Evolutionary conservation across 2,888 invertebrate genomes (phyloP).

Genomic region (Dioctria rufipes): DNA sequence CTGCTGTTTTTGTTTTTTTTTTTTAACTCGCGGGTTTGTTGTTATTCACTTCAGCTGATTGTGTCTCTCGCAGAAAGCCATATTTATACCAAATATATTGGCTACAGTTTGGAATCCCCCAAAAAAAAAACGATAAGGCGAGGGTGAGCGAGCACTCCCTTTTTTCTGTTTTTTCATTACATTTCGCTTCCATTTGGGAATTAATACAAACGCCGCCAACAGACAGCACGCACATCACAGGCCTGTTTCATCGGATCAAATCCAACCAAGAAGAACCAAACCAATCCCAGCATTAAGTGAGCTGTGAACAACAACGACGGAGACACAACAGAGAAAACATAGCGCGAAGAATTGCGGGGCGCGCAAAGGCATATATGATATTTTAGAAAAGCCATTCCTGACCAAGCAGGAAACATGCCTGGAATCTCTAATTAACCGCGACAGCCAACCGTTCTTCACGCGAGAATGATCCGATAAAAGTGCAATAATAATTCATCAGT

Average conservation of each 20-base stretch:
- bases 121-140: slow-evolving; percentile 20
- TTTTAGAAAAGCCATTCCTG: slow-evolving; percentile 30
- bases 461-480: slow-evolving; percentile 21
- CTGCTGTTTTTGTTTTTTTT: background rate
- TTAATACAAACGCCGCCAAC: background rate
- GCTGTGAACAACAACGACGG: background rate
- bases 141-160: slow-evolving; percentile 40
- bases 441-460: background rate
- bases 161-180: slow-evolving; percentile 19
- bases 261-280: no score
- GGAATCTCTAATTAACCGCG: slow-evolving; percentile 50
- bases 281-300: background rate
- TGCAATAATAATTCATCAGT: slow-evolving; percentile 16
- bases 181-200: slow-evolving; percentile 15
- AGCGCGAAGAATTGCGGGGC: slow-evolving; percentile 2
- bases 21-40: background rate
- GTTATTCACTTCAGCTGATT: slow-evolving; percentile 10
- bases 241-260: no score
- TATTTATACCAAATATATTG: background rate
- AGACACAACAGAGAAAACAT: background rate
- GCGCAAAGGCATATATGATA: background rate
- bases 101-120: slow-evolving; percentile 1
- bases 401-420: slow-evolving; percentile 43
- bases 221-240: slow-evolving; percentile 27
- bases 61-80: slow-evolving; percentile 19